Conservation (phyloP, 2,888 invertebrate genomes). For the Ophion obscuratus region DNA sequence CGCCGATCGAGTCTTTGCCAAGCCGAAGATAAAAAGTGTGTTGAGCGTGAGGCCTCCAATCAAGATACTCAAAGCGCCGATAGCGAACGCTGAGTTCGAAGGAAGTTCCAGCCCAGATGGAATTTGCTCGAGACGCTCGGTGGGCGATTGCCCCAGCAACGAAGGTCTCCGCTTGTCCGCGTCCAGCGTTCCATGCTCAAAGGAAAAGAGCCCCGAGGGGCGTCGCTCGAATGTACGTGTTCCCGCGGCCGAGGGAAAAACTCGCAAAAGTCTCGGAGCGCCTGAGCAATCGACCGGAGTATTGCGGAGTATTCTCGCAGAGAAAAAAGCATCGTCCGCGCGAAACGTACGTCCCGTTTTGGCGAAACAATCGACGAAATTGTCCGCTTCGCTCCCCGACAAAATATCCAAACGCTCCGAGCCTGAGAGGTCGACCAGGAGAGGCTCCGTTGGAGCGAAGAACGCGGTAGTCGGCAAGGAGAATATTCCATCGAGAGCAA, state of each 20-base stretch:
- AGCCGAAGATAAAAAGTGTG: conserved; percentile 56
- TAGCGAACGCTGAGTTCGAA: neutral
- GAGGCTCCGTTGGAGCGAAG: neutral
- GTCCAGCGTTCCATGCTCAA: conserved; percentile 11
- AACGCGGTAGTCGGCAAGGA: conserved; percentile 23
- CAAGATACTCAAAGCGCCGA: conserved; percentile 47
- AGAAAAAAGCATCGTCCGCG: neutral
- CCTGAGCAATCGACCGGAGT: neutral
- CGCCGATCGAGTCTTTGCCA: neutral
- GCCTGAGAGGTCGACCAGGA: neutral
- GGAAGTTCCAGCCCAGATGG: conserved; percentile 24
- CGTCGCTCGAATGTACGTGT: neutral
- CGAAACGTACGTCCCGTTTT: neutral
- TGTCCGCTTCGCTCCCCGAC: neutral
- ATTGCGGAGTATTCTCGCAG: neutral
- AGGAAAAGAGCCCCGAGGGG: conserved; percentile 25
- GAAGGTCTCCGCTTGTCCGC: conserved; percentile 36
- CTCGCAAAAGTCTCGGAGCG: neutral
- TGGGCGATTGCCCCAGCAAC: conserved; percentile 41
- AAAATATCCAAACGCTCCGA: neutral
- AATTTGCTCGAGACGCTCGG: neutral
- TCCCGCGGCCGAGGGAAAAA: neutral
- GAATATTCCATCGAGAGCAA: conserved; percentile 35
- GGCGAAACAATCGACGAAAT: neutral
- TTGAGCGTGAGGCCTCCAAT: conserved; percentile 16